Conservation (phyloP, 2,888 invertebrate species). For the Brenthis hecate region DNA sequence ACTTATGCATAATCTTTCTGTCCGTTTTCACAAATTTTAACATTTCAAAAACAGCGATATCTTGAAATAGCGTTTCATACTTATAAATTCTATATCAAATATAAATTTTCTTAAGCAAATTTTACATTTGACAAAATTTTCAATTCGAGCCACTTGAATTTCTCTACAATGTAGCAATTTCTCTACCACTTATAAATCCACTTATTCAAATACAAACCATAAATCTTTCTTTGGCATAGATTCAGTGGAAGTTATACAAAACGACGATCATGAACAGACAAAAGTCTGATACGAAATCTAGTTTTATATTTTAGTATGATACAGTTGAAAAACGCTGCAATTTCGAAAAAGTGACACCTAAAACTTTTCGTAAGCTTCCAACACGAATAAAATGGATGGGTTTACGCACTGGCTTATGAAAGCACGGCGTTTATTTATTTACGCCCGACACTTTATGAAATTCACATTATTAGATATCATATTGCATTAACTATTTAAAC, state of each 20-base stretch:
- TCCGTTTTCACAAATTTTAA: too few species aligned
- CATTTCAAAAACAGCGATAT: too few species aligned
- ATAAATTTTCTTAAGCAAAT: not conserved
- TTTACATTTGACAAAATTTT: constrained; percentile 11
- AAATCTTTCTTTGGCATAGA: constrained; percentile 37
- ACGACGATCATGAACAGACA: constrained; percentile 23
- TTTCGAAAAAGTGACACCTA: constrained; percentile 45
- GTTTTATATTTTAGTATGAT: constrained; percentile 40
- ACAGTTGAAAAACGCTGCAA: constrained; percentile 44
- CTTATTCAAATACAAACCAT: constrained; percentile 34
- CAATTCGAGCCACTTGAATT: constrained; percentile 15
- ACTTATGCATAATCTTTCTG: too few species aligned
- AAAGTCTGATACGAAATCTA: constrained; percentile 34
- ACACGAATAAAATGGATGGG: constrained; percentile 40
- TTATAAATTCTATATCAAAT: too few species aligned
- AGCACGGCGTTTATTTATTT: constrained; percentile 30
- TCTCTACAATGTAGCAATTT: constrained; percentile 13
- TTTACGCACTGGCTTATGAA: constrained; percentile 27
- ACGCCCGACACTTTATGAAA: not conserved
- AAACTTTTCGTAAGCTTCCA: constrained; percentile 42
- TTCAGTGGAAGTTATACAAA: constrained; percentile 33
- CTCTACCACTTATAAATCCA: constrained; percentile 29
- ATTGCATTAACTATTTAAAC: not conserved
- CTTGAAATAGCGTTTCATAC: too few species aligned
- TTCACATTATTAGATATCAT: not conserved